These are phyloP conservation scores for Acanthis flammea DNA, from an alignment of 2,797 vertebrate genomes.

Conservation along the genomic window DNA sequence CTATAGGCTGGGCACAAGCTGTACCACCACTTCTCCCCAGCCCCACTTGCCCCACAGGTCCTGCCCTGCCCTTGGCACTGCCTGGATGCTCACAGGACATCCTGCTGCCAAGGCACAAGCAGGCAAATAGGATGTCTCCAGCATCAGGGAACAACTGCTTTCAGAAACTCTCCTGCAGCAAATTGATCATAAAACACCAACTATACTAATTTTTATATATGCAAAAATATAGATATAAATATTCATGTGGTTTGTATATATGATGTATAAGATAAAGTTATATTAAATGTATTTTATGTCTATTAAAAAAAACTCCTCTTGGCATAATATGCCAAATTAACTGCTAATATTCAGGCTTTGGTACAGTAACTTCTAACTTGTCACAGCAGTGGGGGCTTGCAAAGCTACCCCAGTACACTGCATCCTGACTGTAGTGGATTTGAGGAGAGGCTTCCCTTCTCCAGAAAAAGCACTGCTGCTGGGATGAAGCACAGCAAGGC, in stretches of 20 bases:
- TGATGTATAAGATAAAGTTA: background rate
- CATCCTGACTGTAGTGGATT: no score
- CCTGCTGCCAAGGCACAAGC: background rate
- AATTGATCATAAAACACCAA: background rate
- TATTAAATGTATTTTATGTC: background rate
- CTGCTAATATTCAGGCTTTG: background rate
- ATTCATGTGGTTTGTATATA: background rate
- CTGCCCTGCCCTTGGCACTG: background rate
- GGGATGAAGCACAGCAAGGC: background rate
- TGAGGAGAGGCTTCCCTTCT: background rate
- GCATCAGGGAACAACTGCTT: background rate
- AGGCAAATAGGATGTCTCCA: background rate
- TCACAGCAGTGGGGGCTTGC: background rate
- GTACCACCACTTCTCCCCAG: background rate
- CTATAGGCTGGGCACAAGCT: background rate
- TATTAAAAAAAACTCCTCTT: background rate
- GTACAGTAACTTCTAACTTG: background rate
- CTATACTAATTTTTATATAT: background rate
- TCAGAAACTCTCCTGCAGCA: background rate
- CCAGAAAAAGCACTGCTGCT: background rate
- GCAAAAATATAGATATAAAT: background rate
- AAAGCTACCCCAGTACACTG: background rate
- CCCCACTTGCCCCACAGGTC: accelerated
- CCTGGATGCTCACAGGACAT: accelerated
- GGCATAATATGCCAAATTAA: background rate